Evolutionary conservation across 2,113 vertebrate genomes (phyloP).

Genomic region (Machaerirhynchus nigripectus): DNA sequence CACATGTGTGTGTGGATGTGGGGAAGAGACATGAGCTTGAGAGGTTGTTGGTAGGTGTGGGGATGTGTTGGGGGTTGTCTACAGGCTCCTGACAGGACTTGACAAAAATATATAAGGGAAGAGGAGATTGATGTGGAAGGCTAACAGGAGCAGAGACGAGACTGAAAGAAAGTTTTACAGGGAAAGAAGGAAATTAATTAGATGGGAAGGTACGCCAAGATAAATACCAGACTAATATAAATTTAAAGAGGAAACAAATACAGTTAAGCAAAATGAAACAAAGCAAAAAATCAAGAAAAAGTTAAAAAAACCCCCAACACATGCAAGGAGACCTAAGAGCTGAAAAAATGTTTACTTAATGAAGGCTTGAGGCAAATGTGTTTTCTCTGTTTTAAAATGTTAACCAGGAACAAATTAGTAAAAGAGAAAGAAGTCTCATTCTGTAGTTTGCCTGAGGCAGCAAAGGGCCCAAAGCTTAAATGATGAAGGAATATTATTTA

Average conservation of each 20-base stretch:
- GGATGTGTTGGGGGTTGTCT: not conserved
- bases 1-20: accelerated
- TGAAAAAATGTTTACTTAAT: not conserved
- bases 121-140: not conserved
- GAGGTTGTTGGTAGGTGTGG: not conserved
- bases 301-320: accelerated
- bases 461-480: not conserved
- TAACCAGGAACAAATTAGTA: not conserved
- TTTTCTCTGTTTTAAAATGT: not conserved
- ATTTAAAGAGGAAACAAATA: not conserved
- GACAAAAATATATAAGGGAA: not conserved
- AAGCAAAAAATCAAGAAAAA: not conserved
- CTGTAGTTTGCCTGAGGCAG: not conserved
- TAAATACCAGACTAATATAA: not conserved
- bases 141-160: not conserved
- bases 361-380: not conserved
- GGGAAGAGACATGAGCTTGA: not conserved
- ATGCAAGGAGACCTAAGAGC: not conserved
- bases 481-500: not conserved
- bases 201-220: not conserved
- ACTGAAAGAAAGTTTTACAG: not conserved
- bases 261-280: not conserved
- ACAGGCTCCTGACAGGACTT: not conserved
- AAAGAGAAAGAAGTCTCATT: not conserved
- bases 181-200: not conserved